Percentiles rank a stretch among this genome's conserved stretches.
Conservation (phyloP, 2,888 invertebrate genomes). For the Chymomyza caudatula region DNA sequence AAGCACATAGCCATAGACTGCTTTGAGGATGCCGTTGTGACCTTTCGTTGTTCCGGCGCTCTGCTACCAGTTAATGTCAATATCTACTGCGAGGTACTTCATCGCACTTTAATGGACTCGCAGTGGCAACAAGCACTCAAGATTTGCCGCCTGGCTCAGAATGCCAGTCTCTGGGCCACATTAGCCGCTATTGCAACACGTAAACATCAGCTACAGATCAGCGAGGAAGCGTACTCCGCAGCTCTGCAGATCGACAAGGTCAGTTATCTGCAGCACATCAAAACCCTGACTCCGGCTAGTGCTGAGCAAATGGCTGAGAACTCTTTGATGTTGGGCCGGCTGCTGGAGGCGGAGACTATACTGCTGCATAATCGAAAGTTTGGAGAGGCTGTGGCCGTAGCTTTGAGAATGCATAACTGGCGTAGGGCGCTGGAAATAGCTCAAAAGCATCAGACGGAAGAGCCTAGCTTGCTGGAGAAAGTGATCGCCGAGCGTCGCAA, state of each 20-base stretch:
- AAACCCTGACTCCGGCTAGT: slow-evolving; percentile 80
- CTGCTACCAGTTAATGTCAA: slow-evolving; percentile 80
- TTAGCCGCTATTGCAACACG: slow-evolving; percentile 94
- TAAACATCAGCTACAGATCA: slow-evolving; percentile 90
- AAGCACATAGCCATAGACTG: slow-evolving; percentile 89
- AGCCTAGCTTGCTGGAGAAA: slow-evolving; percentile 49
- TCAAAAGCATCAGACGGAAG: slow-evolving; percentile 66
- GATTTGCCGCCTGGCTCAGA: slow-evolving; percentile 81
- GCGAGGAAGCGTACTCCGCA: slow-evolving; percentile 96
- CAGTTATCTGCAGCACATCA: slow-evolving; percentile 88
- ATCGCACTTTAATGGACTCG: slow-evolving; percentile 85
- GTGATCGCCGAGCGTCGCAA: slow-evolving; percentile 72
- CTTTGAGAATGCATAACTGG: slow-evolving; percentile 78
- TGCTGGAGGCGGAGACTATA: slow-evolving; percentile 78
- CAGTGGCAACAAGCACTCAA: slow-evolving; percentile 92
- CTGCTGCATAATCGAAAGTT: slow-evolving; percentile 75
- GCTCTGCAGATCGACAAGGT: slow-evolving; percentile 93
- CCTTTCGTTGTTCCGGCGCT: slow-evolving; percentile 93
- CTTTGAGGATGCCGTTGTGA: slow-evolving; percentile 90
- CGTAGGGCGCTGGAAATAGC: slow-evolving; percentile 75
- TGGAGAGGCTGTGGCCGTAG: slow-evolving; percentile 70
- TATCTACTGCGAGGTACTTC: slow-evolving; percentile 79
- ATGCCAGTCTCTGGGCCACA: slow-evolving; percentile 92
- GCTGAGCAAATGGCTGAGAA: slow-evolving; percentile 78
- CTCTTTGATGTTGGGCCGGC: slow-evolving; percentile 76